Evolutionary conservation across 2,888 invertebrate genomes (phyloP), one percentile per base, ranked within the genome.

Genomic region (Drosophila stalkeri): DNA sequence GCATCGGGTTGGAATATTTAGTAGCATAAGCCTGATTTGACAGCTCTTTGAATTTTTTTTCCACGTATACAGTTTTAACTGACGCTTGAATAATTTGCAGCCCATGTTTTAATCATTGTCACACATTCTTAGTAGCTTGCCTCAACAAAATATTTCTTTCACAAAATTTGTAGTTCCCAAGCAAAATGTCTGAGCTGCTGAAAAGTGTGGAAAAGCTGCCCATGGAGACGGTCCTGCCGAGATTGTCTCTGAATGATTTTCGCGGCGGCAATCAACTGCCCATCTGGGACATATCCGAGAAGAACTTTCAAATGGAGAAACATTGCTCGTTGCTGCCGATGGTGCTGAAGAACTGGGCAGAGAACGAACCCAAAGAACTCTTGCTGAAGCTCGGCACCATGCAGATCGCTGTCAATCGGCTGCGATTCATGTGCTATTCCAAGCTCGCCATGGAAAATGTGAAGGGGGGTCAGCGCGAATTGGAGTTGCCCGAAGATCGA

Each of bases 351-450:
- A 57, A 44, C 1, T 77, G 82, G 80, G 3, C 31, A 5, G 5
- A 18, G 1, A 49, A 39, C 1, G 70, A 60, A 1, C 5, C 44
- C 1, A 20, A 11, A 1, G 81, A 82, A 62, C 37, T 81, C 2
- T 0, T 31, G 3, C 8, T 82, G 2, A 23, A n/a, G 16, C 33
- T 81, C 39, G 82, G 79, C 9, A 7, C 39, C 5, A 47, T 49
- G 4, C n/a, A 49, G 12, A 51, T 71, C 5, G 33, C 14, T 18
- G 72, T 76, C 44, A 67, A 76, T 51, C 76, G 82, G 1, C 2
- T 76, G 46, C n/a, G 61, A 0, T 31, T 82, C 2, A 59, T 71
- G 35, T 60, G 67, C 43, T 63, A 78, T 12, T 61, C 79, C 8
- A 35, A 62, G 0, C 54, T 49, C 14, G 60, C 57, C 2, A 0